Percentiles rank a stretch among this genome's conserved stretches.
These are phyloP conservation scores for Drosophila barbarae DNA, from an alignment of 2,888 invertebrate genomes.

Conservation along the genomic window DNA sequence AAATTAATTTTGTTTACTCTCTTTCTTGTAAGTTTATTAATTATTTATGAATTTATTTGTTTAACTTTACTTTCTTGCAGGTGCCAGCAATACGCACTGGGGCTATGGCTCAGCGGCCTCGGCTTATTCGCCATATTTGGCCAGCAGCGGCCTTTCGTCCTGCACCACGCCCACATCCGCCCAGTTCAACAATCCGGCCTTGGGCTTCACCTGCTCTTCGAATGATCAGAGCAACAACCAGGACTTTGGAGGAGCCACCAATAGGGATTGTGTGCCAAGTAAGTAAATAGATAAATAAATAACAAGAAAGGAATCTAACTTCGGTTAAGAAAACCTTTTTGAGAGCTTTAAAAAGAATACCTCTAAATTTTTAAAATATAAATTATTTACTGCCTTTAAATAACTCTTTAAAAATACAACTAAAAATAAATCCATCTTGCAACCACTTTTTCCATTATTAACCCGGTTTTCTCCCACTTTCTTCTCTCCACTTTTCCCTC, in stretches of 20 bases:
- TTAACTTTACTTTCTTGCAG: constrained; percentile 87
- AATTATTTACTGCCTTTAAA: too few species aligned
- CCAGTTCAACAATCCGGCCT: constrained; percentile 87
- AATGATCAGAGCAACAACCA: constrained; percentile 83
- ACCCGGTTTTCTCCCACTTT: not conserved
- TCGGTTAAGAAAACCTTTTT: not conserved
- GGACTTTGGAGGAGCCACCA: constrained; percentile 83
- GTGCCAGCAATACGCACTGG: constrained; percentile 93
- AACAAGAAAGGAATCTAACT: not conserved
- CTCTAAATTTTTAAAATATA: too few species aligned
- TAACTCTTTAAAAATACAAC: too few species aligned
- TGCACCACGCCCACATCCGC: constrained; percentile 86
- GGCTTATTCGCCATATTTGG: constrained; percentile 91
- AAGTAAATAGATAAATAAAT: constrained; percentile 29
- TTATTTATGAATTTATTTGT: constrained; percentile 81
- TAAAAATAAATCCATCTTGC: not conserved
- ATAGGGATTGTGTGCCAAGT: constrained; percentile 81
- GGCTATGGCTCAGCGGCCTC: constrained; percentile 92
- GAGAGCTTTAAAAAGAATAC: not conserved
- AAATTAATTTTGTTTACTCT: not conserved
- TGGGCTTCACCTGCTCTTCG: constrained; percentile 86
- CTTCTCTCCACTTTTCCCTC: not conserved
- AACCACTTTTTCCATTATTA: not conserved
- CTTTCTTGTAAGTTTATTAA: not conserved
- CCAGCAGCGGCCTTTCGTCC: constrained; percentile 85